Base-by-base conservation (phyloP, 2,797 vertebrate species). In the Eulemur rubriventer region DNA sequence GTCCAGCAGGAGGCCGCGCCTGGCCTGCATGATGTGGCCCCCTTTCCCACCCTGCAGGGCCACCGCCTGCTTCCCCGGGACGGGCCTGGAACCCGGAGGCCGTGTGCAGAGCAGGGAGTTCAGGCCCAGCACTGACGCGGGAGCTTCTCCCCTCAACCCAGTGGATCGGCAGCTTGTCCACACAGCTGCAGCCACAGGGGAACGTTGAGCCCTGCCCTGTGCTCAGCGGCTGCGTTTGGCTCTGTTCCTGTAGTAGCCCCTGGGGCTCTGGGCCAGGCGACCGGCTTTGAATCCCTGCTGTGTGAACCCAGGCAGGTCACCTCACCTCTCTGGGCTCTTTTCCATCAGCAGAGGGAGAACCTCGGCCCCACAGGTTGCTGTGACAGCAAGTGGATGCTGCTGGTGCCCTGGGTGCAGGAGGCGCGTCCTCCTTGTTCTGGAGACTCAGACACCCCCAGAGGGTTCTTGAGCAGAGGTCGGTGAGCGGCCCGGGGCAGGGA, bases 61-160 rank as follows among this genome's bases (percentile, higher is more conserved):
- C 4, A 4, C 6, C 13, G 4, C 48, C 55, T 11, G 30, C 46
- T 33, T 12, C 52, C 59, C 48, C 24, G 6, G 13, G 7, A 55
- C 79, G 35, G 20, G 10, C 79, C 33, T 46, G 59, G 52, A 43
- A n/a, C 4, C 7, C 65, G 12, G 55, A 59, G 72, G 72, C 85
- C 55, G 0, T 22, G 17, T n/a, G 16, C 76, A 48, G 67, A 55
- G 43, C 18, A 5, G 35, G 69, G 46, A 9, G 30, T 10, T 48
- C 41, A 6, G 35, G 89, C 17, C 46, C 63, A 7, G 0, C 38
- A 4, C 78, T 3, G 57, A 22, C 4, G 22, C 33, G 26, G 69
- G 59, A 22, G 11, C 33, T 26, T 33, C 41, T 35, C 75, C 38
- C 28, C 7, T 1, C 0, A n/a, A 10, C 8, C 16, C 0, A 5